Conservation (phyloP, 2,113 vertebrate genomes). For the Otus sunia region DNA sequence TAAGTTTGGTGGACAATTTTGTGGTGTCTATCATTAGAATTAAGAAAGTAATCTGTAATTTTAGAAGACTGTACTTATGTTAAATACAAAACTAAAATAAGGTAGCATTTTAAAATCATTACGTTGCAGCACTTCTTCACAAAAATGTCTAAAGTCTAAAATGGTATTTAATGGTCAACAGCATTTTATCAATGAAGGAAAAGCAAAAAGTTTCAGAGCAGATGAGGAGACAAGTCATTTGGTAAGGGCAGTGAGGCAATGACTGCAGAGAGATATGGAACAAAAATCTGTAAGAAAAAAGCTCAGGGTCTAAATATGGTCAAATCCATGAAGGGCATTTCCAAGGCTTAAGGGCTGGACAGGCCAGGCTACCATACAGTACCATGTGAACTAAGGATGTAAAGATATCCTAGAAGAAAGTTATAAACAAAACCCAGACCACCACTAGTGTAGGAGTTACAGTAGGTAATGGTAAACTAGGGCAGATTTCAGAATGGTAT, state of each 20-base stretch:
- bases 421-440: not conserved
- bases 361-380: not conserved
- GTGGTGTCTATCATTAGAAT: not conserved
- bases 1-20: not conserved
- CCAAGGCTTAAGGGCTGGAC: not conserved
- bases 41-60: not conserved
- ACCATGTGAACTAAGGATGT: not conserved
- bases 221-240: not conserved
- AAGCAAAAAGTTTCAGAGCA: not conserved
- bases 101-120: not conserved
- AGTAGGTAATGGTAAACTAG: not conserved
- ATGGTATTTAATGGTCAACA: not conserved
- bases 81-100: not conserved
- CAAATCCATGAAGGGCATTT: not conserved
- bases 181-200: not conserved
- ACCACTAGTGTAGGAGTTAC: not conserved
- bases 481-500: not conserved
- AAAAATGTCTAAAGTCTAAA: not conserved
- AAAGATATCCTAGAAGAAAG: not conserved
- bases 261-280: not conserved
- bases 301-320: not conserved
- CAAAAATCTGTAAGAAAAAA: not conserved
- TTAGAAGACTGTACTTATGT: not conserved
- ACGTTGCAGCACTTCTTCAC: not conserved
- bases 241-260: not conserved